Conservation (phyloP, 2,888 invertebrate species). For the Drosophila crucigera region DNA sequence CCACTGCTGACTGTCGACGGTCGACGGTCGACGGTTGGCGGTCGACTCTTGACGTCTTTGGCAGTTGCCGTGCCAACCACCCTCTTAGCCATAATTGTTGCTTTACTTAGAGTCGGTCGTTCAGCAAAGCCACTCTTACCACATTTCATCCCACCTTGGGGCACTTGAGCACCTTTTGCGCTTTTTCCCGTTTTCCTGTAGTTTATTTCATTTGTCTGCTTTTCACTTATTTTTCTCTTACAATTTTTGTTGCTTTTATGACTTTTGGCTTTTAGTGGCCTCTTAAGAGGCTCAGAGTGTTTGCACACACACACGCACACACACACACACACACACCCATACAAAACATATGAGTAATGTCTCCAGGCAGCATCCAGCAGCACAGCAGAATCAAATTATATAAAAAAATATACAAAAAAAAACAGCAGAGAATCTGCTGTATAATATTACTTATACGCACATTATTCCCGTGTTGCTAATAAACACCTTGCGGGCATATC, state of each 20-base stretch:
- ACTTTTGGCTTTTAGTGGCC: conserved; percentile 80
- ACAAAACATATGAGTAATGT: conserved; percentile 74
- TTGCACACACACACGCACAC: conserved; percentile 35
- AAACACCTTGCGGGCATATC: conserved; percentile 77
- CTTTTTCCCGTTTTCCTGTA: conserved; percentile 55
- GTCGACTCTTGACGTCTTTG: conserved; percentile 45
- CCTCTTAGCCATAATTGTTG: conserved; percentile 78
- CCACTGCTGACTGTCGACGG: conserved; percentile 50
- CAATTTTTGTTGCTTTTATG: conserved; percentile 74
- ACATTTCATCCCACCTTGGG: neutral
- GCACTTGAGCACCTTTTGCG: conserved; percentile 71
- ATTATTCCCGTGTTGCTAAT: conserved; percentile 79
- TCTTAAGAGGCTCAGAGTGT: conserved; percentile 72
- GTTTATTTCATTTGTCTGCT: conserved; percentile 77
- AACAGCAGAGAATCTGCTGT: conserved; percentile 33
- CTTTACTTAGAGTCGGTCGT: conserved; percentile 69
- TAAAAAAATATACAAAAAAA: neutral
- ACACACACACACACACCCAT: conserved; percentile 12
- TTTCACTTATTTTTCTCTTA: conserved; percentile 67
- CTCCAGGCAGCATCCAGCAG: conserved; percentile 36
- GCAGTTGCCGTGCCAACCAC: conserved; percentile 29
- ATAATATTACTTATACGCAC: conserved; percentile 76
- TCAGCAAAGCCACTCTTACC: conserved; percentile 8
- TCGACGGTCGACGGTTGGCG: conserved; percentile 30
- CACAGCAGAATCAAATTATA: conserved; percentile 12